Evolutionary conservation across 2,113 vertebrate species (phyloP).

Genomic region (Pterophyllum scalare): DNA sequence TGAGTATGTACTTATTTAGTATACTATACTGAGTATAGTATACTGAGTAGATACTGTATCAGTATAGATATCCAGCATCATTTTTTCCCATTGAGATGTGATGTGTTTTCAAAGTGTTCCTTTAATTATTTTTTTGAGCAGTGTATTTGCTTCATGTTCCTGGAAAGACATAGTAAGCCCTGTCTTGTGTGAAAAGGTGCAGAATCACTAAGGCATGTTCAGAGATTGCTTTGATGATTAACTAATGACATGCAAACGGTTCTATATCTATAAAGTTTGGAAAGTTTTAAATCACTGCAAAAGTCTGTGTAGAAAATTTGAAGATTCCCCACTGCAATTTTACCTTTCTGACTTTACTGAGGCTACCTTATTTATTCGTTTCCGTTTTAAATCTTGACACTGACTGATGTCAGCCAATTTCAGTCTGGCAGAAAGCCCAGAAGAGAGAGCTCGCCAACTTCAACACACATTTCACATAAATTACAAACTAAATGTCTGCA

Average conservation of each 20-base stretch:
- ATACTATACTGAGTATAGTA: no score
- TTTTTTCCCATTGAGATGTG: no score
- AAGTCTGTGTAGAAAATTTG: background rate
- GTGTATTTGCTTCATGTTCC: background rate
- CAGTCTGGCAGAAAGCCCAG: slow-evolving; percentile 38
- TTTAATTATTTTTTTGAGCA: no score
- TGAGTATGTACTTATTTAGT: no score
- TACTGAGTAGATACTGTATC: no score
- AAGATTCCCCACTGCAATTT: background rate
- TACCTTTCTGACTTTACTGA: background rate
- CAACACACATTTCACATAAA: background rate
- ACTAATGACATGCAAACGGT: background rate
- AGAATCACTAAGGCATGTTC: background rate
- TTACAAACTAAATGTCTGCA: slow-evolving; percentile 3
- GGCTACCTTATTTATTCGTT: background rate
- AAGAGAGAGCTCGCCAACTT: slow-evolving; percentile 7
- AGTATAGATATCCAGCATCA: no score
- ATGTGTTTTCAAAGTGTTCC: no score
- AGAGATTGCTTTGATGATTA: background rate
- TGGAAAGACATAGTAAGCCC: background rate
- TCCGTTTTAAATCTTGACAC: slow-evolving; percentile 32
- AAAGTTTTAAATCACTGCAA: background rate
- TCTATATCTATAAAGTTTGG: background rate
- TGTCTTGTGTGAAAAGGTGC: background rate
- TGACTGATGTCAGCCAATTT: slow-evolving; percentile 34